Percentiles rank a stretch among this genome's conserved stretches.
Evolutionary conservation across 2,113 vertebrate genomes (phyloP).

Genomic region (Microcebus tavaratra): DNA sequence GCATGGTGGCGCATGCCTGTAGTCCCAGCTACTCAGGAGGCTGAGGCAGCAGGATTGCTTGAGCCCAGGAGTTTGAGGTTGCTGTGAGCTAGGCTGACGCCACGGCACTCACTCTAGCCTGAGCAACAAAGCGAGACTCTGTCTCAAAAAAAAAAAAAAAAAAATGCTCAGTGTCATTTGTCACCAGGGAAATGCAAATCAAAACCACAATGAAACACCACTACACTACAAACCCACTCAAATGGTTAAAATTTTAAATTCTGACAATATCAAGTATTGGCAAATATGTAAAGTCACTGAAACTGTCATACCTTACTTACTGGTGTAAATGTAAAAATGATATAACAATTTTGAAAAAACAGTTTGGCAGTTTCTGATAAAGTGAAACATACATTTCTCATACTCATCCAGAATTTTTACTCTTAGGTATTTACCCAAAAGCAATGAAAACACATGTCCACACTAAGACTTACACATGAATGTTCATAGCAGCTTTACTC

Average conservation of each 20-base stretch:
- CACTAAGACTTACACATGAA: background rate
- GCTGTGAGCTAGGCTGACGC: too few species aligned
- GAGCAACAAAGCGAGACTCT: too few species aligned
- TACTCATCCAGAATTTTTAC: background rate
- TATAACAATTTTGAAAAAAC: background rate
- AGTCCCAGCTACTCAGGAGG: too few species aligned
- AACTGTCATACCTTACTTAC: background rate
- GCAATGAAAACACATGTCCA: conserved; percentile 11
- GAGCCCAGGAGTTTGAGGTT: too few species aligned
- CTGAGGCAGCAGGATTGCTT: too few species aligned
- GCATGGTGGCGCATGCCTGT: too few species aligned
- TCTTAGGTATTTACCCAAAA: background rate
- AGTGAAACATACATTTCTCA: background rate
- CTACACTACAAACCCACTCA: background rate
- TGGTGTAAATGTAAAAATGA: background rate
- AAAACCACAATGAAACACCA: background rate
- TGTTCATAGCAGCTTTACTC: background rate
- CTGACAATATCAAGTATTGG: background rate
- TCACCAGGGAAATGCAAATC: background rate
- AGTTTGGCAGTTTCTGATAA: background rate
- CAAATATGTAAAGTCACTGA: background rate
- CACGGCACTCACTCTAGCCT: too few species aligned
- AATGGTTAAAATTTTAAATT: background rate
- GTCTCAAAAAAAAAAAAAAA: background rate
- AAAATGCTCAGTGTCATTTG: background rate